phyloP scores from a whole-genome alignment of 2,888 invertebrate genomes.

The Muschampia plurimacula region DNA sequence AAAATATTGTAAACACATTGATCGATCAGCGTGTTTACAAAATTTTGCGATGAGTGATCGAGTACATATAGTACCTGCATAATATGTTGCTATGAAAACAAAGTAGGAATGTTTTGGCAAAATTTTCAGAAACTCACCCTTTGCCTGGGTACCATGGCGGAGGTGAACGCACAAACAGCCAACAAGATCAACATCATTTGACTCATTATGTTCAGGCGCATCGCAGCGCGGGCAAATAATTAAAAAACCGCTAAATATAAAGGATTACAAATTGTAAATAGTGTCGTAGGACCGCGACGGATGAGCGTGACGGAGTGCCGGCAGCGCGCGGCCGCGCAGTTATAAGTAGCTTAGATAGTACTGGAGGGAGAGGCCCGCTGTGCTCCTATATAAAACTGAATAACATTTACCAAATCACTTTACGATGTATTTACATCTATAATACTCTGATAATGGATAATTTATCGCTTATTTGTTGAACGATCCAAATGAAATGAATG shows the following conservation, averaged over 20 bases:
- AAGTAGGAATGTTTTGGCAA: neutral
- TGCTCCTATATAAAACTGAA: neutral
- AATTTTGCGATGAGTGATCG: neutral
- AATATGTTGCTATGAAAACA: neutral
- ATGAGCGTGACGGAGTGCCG: conserved; percentile 63
- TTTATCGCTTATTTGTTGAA: conserved; percentile 41
- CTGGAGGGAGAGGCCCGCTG: conserved; percentile 39
- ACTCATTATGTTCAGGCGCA: conserved; percentile 57
- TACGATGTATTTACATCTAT: conserved; percentile 29
- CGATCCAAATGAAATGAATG: conserved; percentile 52
- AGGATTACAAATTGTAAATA: conserved; percentile 22
- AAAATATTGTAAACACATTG: no score
- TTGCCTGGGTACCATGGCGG: conserved; percentile 63
- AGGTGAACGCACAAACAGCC: conserved; percentile 55
- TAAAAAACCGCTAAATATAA: conserved; percentile 33
- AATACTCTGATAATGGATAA: conserved; percentile 31
- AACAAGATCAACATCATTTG: conserved; percentile 51
- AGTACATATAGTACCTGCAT: neutral
- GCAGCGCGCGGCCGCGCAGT: conserved; percentile 51
- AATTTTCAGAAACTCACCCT: conserved; percentile 62
- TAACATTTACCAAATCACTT: conserved; percentile 32
- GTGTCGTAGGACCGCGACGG: conserved; percentile 45
- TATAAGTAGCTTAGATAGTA: conserved; percentile 57
- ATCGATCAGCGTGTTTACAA: neutral
- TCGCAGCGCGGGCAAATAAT: conserved; percentile 22